Percentiles rank a stretch among this genome's conserved stretches.
phyloP scores from a whole-genome alignment of 2,888 invertebrate species.

The Pteria penguin region DNA sequence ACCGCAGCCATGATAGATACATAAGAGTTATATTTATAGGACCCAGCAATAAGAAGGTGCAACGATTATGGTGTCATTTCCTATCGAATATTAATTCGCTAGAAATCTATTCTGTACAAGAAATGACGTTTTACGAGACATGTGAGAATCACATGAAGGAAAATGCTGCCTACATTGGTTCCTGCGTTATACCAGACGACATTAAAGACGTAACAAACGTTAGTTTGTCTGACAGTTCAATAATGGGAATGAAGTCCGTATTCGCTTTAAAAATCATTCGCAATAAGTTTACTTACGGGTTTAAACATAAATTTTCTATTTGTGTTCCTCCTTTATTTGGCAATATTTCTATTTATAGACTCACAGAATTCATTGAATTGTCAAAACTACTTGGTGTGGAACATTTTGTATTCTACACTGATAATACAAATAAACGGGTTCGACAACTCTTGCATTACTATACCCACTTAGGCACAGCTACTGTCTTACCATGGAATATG shows the following conservation, averaged over 20 bases:
- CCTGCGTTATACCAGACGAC: constrained; percentile 55
- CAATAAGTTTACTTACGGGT: neutral
- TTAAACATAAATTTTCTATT: constrained; percentile 48
- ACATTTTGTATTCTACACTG: constrained; percentile 67
- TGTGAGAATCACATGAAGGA: constrained; percentile 66
- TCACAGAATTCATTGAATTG: constrained; percentile 70
- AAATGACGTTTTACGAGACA: constrained; percentile 55
- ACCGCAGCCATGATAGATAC: constrained; percentile 52
- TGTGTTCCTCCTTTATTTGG: constrained; percentile 73
- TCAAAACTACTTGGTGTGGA: constrained; percentile 64
- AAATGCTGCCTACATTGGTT: constrained; percentile 62
- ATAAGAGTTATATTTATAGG: constrained; percentile 54
- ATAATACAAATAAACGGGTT: constrained; percentile 44
- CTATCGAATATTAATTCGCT: neutral
- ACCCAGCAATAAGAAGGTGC: constrained; percentile 24
- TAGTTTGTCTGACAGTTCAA: constrained; percentile 8
- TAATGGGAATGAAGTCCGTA: neutral
- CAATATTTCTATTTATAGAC: constrained; percentile 44
- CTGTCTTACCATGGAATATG: constrained; percentile 62
- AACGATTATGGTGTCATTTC: constrained; percentile 53
- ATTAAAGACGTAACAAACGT: neutral
- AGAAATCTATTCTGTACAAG: neutral
- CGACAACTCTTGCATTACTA: constrained; percentile 55
- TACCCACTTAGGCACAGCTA: constrained; percentile 46
- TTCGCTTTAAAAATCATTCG: constrained; percentile 5